Base-by-base conservation (phyloP, 2,797 vertebrate genomes). In the Danio tinwini region DNA sequence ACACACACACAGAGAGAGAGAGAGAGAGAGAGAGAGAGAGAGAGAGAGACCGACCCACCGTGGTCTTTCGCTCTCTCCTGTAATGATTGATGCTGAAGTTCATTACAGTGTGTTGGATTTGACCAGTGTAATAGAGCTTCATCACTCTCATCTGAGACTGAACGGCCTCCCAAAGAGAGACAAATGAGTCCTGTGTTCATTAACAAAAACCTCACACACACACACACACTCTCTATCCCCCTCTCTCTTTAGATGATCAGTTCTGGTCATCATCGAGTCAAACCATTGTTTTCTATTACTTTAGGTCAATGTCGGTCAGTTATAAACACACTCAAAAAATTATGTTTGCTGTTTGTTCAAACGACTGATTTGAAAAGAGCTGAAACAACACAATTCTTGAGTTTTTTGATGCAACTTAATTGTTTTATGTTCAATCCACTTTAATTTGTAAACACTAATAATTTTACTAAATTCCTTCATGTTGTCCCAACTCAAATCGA, bases 131-230 rank as follows among this genome's bases (percentile, higher is more conserved):
- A 92, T 87, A 90, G 89, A 88, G 86, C 87, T 89, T 89, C 90
- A 91, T 93, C 91, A 91, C 87, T 91, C 89, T 90, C 90, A 85
- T 78, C 89, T 88, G 83, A 90, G 90, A 90, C 91, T 91, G 89
- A 88, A 83, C 89, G 88, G 90, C 88, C 89, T 93, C 90, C 91
- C 90, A 82, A 90, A 90, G 90, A 91, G 83, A 90, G 91, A 94
- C 90, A 89, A 91, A 91, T 93, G 88, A 90, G 83, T 87, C 78
- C 81, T 81, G 71, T 87, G 88, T 73, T 87, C 84, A 88, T 90
- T 87, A 86, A 88, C 87, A 89, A 86, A 85, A 78, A 76, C 29
- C 74, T 19, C 69, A 29, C 29, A 29, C 29, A 29, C 29, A 29
- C 29, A 29, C 29, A 29, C 29, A 1, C 29, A 29, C 29, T 29